These are phyloP conservation scores for Notocelia uddmanniana DNA, from an alignment of 2,888 invertebrate genomes.

Conservation along the genomic window DNA sequence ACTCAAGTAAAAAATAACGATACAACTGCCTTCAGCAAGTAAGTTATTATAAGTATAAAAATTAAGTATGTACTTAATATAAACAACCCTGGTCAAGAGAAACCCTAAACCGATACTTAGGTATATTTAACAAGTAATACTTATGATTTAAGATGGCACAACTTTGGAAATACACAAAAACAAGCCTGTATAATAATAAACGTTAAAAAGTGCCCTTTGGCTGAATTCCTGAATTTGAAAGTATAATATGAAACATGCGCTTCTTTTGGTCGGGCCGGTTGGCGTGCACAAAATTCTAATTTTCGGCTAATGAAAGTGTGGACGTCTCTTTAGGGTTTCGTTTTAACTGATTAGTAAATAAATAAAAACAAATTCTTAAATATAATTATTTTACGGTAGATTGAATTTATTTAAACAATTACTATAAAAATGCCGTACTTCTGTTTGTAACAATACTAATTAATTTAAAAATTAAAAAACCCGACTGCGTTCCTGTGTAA, in stretches of 20 bases:
- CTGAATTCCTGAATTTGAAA: slow-evolving; percentile 74
- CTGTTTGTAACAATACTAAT: too few species aligned
- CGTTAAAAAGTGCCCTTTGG: slow-evolving; percentile 62
- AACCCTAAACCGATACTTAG: background rate
- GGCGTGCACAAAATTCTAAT: slow-evolving; percentile 73
- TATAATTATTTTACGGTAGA: too few species aligned
- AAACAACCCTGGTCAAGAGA: background rate
- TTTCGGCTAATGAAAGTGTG: slow-evolving; percentile 76
- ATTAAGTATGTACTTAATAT: too few species aligned
- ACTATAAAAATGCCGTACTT: too few species aligned
- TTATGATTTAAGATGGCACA: slow-evolving; percentile 32
- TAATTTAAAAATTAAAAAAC: too few species aligned
- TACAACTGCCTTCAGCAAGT: too few species aligned
- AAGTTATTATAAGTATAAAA: background rate
- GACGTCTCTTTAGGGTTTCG: slow-evolving; percentile 27
- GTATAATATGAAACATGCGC: slow-evolving; percentile 76
- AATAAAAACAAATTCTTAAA: background rate
- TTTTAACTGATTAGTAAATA: slow-evolving; percentile 1
- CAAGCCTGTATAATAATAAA: slow-evolving; percentile 67
- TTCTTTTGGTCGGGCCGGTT: slow-evolving; percentile 61
- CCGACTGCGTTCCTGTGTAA: too few species aligned
- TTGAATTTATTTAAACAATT: too few species aligned
- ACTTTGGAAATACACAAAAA: slow-evolving; percentile 55
- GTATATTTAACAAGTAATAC: slow-evolving; percentile 8
- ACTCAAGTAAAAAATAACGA: too few species aligned